Evolutionary conservation across 2,888 invertebrate species (phyloP).

Genomic region (Leuctra nigra): DNA sequence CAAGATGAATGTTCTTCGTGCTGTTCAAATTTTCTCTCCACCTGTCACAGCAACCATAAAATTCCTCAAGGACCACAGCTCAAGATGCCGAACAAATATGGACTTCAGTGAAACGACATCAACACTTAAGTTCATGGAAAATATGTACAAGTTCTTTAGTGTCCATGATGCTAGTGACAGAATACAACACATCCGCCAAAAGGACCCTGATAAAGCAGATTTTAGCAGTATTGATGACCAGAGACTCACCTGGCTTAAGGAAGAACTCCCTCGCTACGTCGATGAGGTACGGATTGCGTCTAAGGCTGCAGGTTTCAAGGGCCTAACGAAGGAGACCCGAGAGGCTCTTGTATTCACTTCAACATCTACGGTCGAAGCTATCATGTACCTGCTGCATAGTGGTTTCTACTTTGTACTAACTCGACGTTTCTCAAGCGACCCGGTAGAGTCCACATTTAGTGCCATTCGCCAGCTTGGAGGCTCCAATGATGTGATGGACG

Average conservation of each 20-base stretch:
- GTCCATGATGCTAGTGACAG: not conserved
- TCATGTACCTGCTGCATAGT: not conserved
- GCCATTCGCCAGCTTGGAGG: not conserved
- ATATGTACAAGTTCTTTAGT: not conserved
- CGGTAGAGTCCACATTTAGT: not conserved
- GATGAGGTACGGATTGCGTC: not conserved
- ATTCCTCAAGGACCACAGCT: not conserved
- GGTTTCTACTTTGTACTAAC: conserved; percentile 2
- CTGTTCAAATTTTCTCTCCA: not conserved
- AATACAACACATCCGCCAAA: not conserved
- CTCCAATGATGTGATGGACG: not conserved
- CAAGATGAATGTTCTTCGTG: not conserved
- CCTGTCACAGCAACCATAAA: not conserved
- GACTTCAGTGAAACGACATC: not conserved
- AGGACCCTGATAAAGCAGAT: not conserved
- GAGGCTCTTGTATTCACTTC: not conserved
- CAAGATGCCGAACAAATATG: not conserved
- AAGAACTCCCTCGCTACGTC: not conserved
- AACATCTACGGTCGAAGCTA: not conserved
- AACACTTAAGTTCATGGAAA: not conserved
- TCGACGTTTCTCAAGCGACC: not conserved
- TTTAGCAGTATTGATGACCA: not conserved
- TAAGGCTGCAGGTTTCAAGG: not conserved
- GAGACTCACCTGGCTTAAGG: not conserved
- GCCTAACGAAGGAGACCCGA: not conserved